Evolutionary conservation across 2,888 invertebrate genomes (phyloP).

Genomic region (Electrophaes corylata): DNA sequence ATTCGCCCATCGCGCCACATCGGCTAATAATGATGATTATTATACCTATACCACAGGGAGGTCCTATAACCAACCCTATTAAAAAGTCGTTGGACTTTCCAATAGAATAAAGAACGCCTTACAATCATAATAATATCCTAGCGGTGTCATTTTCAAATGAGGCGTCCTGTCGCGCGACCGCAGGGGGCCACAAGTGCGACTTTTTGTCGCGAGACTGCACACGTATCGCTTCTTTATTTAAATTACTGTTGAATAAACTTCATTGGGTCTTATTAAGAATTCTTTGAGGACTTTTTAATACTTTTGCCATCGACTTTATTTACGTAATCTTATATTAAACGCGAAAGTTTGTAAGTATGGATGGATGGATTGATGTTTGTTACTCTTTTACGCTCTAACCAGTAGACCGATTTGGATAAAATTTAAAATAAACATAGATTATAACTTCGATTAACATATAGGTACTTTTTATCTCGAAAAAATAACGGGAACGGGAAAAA

Average conservation of each 20-base stretch:
- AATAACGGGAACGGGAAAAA: no score
- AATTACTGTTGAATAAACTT: constrained; percentile 33
- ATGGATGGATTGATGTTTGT: no score
- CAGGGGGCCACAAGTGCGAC: constrained; percentile 61
- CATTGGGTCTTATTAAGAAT: constrained; percentile 16
- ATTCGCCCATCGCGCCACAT: no score
- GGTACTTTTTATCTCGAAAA: no score
- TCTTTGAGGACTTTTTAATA: constrained; percentile 13
- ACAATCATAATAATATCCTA: constrained; percentile 23
- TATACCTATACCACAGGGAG: constrained; percentile 1
- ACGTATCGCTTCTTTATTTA: constrained; percentile 31
- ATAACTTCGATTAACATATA: no score
- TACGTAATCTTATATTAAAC: not conserved
- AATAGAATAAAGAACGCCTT: constrained; percentile 32
- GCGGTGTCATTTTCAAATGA: constrained; percentile 28
- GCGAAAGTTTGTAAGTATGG: no score
- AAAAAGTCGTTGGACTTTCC: constrained; percentile 23
- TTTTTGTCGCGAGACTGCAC: constrained; percentile 56
- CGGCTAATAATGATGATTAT: not conserved
- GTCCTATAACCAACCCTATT: constrained; percentile 14
- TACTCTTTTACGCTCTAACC: no score
- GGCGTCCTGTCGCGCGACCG: constrained; percentile 52
- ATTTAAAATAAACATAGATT: no score
- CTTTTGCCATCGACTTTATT: not conserved
- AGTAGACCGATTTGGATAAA: no score